Base-by-base conservation (phyloP, 2,113 vertebrate genomes). In the Arenaria interpres region DNA sequence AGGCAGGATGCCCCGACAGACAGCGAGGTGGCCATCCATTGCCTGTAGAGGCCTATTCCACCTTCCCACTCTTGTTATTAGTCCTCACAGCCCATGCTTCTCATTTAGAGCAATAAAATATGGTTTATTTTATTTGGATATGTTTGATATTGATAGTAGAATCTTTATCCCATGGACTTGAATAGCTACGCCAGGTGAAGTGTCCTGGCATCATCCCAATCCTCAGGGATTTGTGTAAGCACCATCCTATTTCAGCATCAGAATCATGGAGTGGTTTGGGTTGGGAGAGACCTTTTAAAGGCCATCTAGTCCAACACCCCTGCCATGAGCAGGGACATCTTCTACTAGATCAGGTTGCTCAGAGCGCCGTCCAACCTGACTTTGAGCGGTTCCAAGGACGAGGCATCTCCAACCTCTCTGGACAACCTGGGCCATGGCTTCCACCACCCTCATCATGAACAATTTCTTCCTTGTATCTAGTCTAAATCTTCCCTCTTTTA, bases 1-100 rank as follows among this genome's bases (percentile, higher is more conserved):
- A 2, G 5, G 21, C 24, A 7, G 3, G 3, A 12, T 46, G 54
- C n/a, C 24, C 48, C 32, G 39, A 33, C 2, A 4, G 21, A 28
- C 39, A 53, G 12, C 4, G 2, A 48, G n/a, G 32, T 35, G 60
- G 33, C 43, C 77, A 50, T 12, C 43, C 10, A 1, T 19, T 35
- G 41, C 64, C 43, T 45, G 33, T 33, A 35, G 35, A 64, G 41
- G 7, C 43, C 27, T 56, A 37, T 35, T 60, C 59, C 28, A 39
- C 33, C 15, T 39, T 30, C 37, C 51, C 28, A 6, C 28, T 35
- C 16, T 19, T 2, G 1, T 41, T 19, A 28, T 3, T 22, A 10
- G 23, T 23, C 7, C 7, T 41, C 28, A 22, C 25, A 53, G 59
- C 50, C 24, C 51, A 6, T 8, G 6, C 35, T 51, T 56, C 53